phyloP scores from a whole-genome alignment of 2,797 vertebrate species.

The Hemibagrus guttatus region DNA sequence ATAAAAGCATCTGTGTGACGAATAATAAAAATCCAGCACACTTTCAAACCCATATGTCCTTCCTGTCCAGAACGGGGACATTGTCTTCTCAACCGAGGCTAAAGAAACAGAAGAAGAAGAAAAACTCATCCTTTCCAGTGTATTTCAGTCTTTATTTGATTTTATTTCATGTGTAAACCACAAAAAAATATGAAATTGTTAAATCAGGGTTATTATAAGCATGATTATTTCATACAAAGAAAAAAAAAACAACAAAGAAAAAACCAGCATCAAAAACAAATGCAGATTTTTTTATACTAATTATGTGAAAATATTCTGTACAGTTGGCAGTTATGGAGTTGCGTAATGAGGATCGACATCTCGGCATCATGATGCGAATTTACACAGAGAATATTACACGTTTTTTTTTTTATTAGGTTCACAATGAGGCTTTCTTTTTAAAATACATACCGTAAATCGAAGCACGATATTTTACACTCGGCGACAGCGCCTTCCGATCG shows the following conservation, averaged over 20 bases:
- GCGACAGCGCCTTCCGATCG: conserved; percentile 34
- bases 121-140: conserved; percentile 23
- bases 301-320: conserved; percentile 52
- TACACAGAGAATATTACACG: conserved; percentile 56
- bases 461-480: conserved; percentile 54
- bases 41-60: not conserved
- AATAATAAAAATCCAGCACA: not conserved
- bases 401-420: conserved; percentile 44
- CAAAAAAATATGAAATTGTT: conserved; percentile 53
- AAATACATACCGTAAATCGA: conserved; percentile 40
- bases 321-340: conserved; percentile 53
- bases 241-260: conserved; percentile 30
- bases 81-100: too few relatives aligned
- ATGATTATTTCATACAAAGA: conserved; percentile 50
- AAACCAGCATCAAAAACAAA: conserved; percentile 22
- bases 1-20: not conserved
- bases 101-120: not conserved
- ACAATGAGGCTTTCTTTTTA: conserved; percentile 42
- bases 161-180: conserved; percentile 57
- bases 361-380: conserved; percentile 49
- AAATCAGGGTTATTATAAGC: conserved; percentile 48
- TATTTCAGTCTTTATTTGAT: conserved; percentile 58
- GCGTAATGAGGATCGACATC: conserved; percentile 45
- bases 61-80: not conserved
- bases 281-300: conserved; percentile 39